A percentile compares a stretch with the other conserved stretches of the same genome.
phyloP scores from a whole-genome alignment of 2,113 vertebrate genomes.

The Capra hircus region DNA sequence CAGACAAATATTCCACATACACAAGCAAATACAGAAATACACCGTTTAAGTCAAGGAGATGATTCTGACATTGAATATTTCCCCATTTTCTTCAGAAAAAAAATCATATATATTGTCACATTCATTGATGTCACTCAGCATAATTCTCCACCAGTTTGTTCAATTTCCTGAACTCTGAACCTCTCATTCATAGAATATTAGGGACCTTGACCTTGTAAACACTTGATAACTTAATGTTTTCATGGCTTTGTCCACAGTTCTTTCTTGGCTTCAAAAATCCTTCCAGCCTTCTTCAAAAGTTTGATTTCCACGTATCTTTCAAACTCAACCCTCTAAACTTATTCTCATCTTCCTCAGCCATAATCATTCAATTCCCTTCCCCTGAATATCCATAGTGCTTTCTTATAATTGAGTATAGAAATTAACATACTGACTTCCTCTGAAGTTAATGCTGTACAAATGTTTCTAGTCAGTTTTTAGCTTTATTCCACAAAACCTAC shows the following conservation, averaged over 20 bases:
- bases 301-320: neutral
- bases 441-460: neutral
- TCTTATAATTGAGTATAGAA: neutral
- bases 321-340: neutral
- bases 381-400: neutral
- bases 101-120: neutral
- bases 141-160: neutral
- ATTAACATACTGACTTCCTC: neutral
- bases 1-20: neutral
- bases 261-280: neutral
- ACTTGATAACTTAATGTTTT: neutral
- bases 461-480: neutral
- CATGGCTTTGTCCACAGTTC: neutral
- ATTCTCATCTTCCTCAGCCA: neutral
- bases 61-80: neutral
- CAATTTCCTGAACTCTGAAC: neutral
- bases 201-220: neutral
- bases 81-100: neutral
- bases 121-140: neutral
- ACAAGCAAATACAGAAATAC: neutral
- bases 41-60: neutral
- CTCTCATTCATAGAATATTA: neutral
- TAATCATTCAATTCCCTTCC: neutral
- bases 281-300: neutral
- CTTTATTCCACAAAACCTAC: neutral